Evolutionary conservation across 1,140 invertebrate genomes (phyloP).

Genomic region (Brachionus asplanchnoidis): DNA sequence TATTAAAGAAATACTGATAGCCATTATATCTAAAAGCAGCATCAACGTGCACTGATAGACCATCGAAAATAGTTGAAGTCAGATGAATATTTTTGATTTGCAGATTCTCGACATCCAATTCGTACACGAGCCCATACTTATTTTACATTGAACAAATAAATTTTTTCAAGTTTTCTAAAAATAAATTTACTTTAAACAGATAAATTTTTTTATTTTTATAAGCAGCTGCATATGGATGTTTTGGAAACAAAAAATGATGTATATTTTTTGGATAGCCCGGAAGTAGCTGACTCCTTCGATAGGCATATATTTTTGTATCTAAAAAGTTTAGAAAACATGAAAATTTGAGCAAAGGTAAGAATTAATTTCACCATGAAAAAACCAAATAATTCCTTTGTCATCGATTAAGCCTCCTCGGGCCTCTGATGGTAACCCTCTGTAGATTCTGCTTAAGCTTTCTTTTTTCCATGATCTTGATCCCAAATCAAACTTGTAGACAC

Average conservation of each 20-base stretch:
- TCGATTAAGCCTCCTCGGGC: not conserved
- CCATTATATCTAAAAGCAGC: not conserved
- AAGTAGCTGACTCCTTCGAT: not conserved
- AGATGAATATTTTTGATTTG: slow-evolving; percentile 1
- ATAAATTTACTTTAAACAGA: not conserved
- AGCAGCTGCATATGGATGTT: slow-evolving; percentile 8
- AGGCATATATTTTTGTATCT: not conserved
- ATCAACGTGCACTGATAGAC: not conserved
- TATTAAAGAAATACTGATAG: not conserved
- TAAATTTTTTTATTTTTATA: slow-evolving; percentile 21
- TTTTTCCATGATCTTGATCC: not conserved
- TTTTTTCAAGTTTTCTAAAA: not conserved
- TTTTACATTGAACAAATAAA: not conserved
- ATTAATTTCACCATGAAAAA: not conserved
- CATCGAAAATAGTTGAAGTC: not conserved
- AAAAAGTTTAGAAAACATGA: not conserved
- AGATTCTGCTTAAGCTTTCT: not conserved
- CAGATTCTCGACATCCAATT: not conserved
- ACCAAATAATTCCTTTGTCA: not conserved
- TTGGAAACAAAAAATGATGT: not conserved
- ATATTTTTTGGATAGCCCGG: not conserved
- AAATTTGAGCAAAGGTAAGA: not conserved
- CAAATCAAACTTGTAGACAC: not conserved
- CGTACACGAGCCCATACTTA: not conserved
- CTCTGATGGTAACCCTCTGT: not conserved